Evolutionary conservation across 2,113 vertebrate genomes (phyloP).

Genomic region (Myocastor coypus): DNA sequence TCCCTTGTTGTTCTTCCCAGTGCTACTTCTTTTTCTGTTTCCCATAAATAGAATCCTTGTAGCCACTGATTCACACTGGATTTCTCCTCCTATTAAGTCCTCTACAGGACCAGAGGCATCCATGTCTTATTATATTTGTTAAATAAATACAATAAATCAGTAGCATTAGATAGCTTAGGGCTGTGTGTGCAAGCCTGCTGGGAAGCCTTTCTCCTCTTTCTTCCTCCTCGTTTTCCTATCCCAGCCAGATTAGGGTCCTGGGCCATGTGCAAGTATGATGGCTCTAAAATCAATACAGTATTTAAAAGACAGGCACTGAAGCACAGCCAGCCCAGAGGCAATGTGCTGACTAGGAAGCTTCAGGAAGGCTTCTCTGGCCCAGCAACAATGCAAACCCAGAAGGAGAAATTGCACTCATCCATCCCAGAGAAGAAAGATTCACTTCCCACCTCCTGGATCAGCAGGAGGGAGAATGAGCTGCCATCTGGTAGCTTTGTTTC

Average conservation of each 20-base stretch:
- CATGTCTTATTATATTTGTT: conserved; percentile 27
- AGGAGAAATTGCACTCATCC: conserved; percentile 76
- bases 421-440: conserved; percentile 64
- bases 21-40: background rate
- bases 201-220: background rate
- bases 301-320: conserved; percentile 65
- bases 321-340: conserved; percentile 16
- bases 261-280: conserved; percentile 1
- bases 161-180: conserved; percentile 14
- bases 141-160: conserved; percentile 64
- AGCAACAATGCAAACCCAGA: conserved; percentile 13
- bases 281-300: conserved; percentile 62
- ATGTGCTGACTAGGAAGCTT: conserved; percentile 64
- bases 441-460: conserved; percentile 55
- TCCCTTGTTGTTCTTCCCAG: conserved; percentile 8
- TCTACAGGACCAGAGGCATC: background rate
- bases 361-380: conserved; percentile 1
- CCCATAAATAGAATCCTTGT: background rate
- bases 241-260: background rate
- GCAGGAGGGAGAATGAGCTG: conserved; percentile 66
- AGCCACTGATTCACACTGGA: background rate
- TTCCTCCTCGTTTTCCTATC: conserved; percentile 32
- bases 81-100: background rate
- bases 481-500: conserved; percentile 61
- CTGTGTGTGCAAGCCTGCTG: conserved; percentile 47